These are phyloP conservation scores for Trichogramma dendrolimi DNA, from an alignment of 2,888 invertebrate species.

Conservation along the genomic window DNA sequence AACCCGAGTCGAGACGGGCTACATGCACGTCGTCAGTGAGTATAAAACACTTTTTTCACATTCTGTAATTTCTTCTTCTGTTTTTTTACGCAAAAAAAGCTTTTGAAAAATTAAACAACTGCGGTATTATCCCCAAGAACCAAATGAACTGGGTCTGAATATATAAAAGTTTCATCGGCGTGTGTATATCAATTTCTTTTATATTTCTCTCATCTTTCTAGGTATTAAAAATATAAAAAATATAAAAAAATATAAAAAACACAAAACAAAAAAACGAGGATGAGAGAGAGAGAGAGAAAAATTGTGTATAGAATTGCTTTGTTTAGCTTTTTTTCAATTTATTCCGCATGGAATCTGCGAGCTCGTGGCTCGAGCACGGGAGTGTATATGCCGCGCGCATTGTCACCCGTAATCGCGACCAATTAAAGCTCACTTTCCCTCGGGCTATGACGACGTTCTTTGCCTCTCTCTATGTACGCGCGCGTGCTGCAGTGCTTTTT, in stretches of 20 bases:
- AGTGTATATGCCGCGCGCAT: constrained; percentile 31
- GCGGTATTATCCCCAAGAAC: no score
- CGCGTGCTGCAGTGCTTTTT: constrained; percentile 34
- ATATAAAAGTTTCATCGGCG: not conserved
- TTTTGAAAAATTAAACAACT: no score
- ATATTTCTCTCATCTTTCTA: not conserved
- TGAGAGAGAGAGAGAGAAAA: not conserved
- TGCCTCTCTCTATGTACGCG: constrained; percentile 34
- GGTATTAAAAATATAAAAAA: not conserved
- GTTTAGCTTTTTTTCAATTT: constrained; percentile 26
- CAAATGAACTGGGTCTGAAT: not conserved
- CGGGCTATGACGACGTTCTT: constrained; percentile 29
- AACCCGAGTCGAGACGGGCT: constrained; percentile 63
- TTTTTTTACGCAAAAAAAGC: no score
- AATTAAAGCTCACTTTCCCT: constrained; percentile 40
- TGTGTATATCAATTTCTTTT: not conserved
- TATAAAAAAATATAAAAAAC: not conserved
- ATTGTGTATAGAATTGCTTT: constrained; percentile 1
- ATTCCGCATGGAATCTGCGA: constrained; percentile 24
- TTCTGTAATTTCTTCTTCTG: no score
- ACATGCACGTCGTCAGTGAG: constrained; percentile 72
- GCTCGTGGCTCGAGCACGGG: constrained; percentile 10
- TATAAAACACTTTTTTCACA: constrained; percentile 35
- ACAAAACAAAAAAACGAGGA: not conserved
- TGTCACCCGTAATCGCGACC: constrained; percentile 39